Evolutionary conservation across 1,140 invertebrate genomes (phyloP).

Genomic region (Lucilia cuprina): DNA sequence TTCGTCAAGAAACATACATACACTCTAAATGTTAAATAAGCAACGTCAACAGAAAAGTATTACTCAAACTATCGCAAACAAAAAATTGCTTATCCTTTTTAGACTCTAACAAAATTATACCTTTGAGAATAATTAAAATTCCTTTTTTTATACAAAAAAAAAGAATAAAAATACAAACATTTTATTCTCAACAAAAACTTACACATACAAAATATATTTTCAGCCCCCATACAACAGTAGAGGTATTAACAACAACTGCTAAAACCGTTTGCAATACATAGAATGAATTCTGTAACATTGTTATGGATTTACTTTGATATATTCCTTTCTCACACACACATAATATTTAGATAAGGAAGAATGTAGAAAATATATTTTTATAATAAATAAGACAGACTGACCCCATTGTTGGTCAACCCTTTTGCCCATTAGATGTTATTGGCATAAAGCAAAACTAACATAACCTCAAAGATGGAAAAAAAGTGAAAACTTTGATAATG

Average conservation of each 20-base stretch:
- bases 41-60: not conserved
- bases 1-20: not conserved
- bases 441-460: not conserved
- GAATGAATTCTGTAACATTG: not conserved
- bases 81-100: not conserved
- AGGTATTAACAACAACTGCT: not conserved
- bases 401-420: not conserved
- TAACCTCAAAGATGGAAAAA: not conserved
- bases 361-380: not conserved
- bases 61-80: not conserved
- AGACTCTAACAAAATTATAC: not conserved
- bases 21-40: too few relatives aligned
- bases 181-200: too few relatives aligned
- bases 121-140: constrained; percentile 31
- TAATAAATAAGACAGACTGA: not conserved
- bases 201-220: not conserved
- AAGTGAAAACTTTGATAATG: not conserved
- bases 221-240: not conserved
- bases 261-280: not conserved
- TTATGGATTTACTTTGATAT: constrained; percentile 28
- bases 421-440: not conserved
- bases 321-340: not conserved
- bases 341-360: not conserved
- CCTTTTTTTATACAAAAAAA: not conserved
- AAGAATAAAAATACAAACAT: not conserved